Base-by-base conservation (phyloP, 2,888 invertebrate species). In the Sinopyrophorus schimmeli region DNA sequence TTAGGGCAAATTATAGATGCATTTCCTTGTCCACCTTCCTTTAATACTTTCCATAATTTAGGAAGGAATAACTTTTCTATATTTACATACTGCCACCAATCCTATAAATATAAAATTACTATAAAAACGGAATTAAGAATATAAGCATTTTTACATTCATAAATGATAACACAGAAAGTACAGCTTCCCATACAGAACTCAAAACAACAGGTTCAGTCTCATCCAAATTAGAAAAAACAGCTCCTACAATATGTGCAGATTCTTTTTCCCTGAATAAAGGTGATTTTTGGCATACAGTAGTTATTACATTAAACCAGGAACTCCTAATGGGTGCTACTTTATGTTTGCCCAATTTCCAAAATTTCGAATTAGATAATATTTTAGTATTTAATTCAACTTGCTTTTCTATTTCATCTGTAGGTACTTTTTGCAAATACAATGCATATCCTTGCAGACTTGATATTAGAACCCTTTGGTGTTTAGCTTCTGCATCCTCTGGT, bases 21-120 rank as follows among this genome's bases (percentile, higher is more conserved):
- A 71, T 86, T 88, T 15, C 89, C 89, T 74, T 86, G 81, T 0
- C 89, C 92, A 35, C 87, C 90, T 63, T 80, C 80, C 54, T 79
- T 79, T 26, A 90, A 67, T 24, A 87, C 73, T 32, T 76, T 74
- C 70, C 80, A 82, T n/a, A 91, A 67, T 71, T 87, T 86, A 1
- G 87, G 84, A 47, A 86, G 70, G 20, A 92, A 78, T 1, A 84
- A 75, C 67, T 90, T 91, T 53, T 86, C 84, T 34, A 87, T 77
- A 64, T 85, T 89, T 3, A 91, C 75, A 61, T 81, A 77, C 24
- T 74, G 73, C 76, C 83, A 82, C 80, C 87, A 89, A 40, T 86
- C 81, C 87, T 89, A 68, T 21, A 74, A 72, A 53, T 66, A 12
- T 5, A 34, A 26, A 30, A 23, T 27, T 26, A 47, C 35, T 24